Evolutionary conservation across 2,888 invertebrate species (phyloP).

Genomic region (Druceiella hillmani): DNA sequence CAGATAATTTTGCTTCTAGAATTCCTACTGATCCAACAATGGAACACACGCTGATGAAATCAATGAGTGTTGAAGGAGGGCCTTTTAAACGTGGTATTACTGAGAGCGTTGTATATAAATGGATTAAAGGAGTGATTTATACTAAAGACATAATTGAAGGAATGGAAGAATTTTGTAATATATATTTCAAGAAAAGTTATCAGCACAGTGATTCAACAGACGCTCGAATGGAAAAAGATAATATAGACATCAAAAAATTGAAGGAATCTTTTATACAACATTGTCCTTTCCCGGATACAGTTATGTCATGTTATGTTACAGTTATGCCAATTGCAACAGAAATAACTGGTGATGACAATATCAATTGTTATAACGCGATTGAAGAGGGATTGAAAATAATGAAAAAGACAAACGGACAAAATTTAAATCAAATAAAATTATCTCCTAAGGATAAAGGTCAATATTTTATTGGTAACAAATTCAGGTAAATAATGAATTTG

Average conservation of each 20-base stretch:
- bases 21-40: conserved; percentile 22
- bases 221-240: conserved; percentile 18
- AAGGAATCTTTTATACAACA: conserved; percentile 21
- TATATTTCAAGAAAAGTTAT: conserved; percentile 12
- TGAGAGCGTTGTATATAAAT: conserved; percentile 18
- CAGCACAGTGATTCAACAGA: conserved; percentile 17
- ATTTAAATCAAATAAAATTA: conserved; percentile 9
- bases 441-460: conserved; percentile 13
- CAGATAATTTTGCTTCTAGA: conserved; percentile 20
- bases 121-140: conserved; percentile 19
- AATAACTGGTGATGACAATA: conserved; percentile 10
- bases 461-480: conserved; percentile 11
- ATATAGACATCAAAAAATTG: too few species aligned
- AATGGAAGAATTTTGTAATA: conserved; percentile 21
- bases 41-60: conserved; percentile 24
- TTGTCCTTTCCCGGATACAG: conserved; percentile 20
- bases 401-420: conserved; percentile 9
- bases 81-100: conserved; percentile 17
- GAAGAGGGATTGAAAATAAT: conserved; percentile 13
- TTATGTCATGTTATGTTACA: too few species aligned
- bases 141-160: conserved; percentile 22
- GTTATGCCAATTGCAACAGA: conserved; percentile 10
- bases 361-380: conserved; percentile 16
- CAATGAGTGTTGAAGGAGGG: conserved; percentile 21
- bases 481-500: conserved; percentile 12